Evolutionary conservation across 2,888 invertebrate genomes (phyloP), one percentile per base, ranked within the genome.

Genomic region (Hemistola chrysoprasaria): DNA sequence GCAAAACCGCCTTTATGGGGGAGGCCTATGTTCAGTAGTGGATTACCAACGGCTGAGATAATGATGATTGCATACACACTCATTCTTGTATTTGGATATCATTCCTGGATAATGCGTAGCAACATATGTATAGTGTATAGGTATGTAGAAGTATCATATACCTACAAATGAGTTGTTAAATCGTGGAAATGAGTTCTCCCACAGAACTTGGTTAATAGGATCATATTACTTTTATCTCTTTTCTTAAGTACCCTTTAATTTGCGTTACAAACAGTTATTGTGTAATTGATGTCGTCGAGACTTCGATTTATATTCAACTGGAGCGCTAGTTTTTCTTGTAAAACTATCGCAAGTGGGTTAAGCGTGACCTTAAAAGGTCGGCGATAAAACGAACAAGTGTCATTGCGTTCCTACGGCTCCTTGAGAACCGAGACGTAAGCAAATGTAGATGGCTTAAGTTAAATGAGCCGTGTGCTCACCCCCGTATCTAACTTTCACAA

Each of bases 371-470:
- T n/a, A 65, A 70, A 76, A 74, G 73, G 72, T 71, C 62, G 61
- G 45, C 64, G 57, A 77, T 81, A 81, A 78, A 79, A 72, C 65
- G 68, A 75, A 74, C 73, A 75, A 78, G 71, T 74, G 68, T 69
- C 72, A 71, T 77, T 71, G 74, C 70, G 68, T 67, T 64, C 51
- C 65, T 59, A 56, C 58, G 66, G 63, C 62, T 68, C 59, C 65
- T 67, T 53, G 68, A 60, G 65, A 66, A 65, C 65, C 59, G 69
- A 71, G 63, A 71, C 71, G 77, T 70, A 78, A 78, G 79, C 77
- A 78, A 80, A 80, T 78, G 74, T 71, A 65, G 58, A 75, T 70
- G 63, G 69, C 62, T 62, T 59, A 75, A 81, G 77, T 78, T 78
- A 68, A 79, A 81, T 81, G 80, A 77, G 73, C 66, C 75, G 67